Base-by-base conservation (phyloP, 2,888 invertebrate genomes). In the Cerceris ruficornis region DNA sequence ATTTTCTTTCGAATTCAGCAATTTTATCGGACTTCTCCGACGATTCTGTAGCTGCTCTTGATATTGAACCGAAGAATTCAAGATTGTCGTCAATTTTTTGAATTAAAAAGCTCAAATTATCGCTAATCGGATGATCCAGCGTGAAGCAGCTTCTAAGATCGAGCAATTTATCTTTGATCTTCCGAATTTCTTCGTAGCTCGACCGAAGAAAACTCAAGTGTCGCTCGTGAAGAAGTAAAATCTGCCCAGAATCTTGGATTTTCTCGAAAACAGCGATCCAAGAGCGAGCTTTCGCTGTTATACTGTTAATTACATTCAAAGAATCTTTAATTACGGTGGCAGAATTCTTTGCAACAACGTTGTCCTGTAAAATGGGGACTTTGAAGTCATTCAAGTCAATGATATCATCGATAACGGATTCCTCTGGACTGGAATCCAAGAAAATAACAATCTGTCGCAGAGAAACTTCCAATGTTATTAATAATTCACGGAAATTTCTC, bases 361-460 rank as follows among this genome's bases (percentile, higher is more conserved):
- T 89, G 7, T 84, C 83, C 78, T 87, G 91, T 58, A 74, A 86
- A 13, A 92, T 86, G 0, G 88, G 79, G 13, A 87, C 69, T 5
- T 77, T 74, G 2, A 72, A 79, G 6, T 80, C 80, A 14, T 86
- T 70, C 4, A 92, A 73, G 5, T 76, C 84, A 6, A 91, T 90
- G 13, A 77, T 69, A 2, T 86, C 80, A 17, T 89, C 86, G n/a
- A 88, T 90, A 0, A 69, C 62, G 8, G 82, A 84, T 80, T 93
- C 91, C 8, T 88, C 87, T 0, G 96, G 95, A 71, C 94, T 94
- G 76, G 95, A 94, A 86, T 95, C 94, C 0, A 97, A 89, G 17
- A 97, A 92, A 1, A 96, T 91, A 71, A 93, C 92, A 85, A 96
- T 95, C 88, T 98, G 97, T 81, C 95, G 95, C 39, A 96, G 92